Conservation (phyloP, 2,888 invertebrate species). For the Antitype chi region DNA sequence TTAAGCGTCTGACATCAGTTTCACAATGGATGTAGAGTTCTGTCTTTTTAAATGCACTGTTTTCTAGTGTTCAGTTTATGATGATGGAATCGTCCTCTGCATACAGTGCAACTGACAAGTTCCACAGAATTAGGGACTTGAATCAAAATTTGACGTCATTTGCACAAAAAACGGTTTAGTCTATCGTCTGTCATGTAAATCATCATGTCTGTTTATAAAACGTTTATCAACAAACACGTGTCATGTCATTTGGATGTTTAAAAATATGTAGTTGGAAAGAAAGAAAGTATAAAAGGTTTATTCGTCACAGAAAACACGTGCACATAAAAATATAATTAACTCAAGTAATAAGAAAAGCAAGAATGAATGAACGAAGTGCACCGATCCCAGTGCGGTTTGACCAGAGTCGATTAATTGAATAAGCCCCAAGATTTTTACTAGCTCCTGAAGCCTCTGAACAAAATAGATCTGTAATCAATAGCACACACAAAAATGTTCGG, state of each 20-base stretch:
- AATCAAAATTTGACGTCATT: slow-evolving; percentile 40
- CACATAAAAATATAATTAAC: not conserved
- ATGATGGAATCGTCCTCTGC: not conserved
- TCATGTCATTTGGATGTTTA: slow-evolving; percentile 22
- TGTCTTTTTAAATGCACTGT: not conserved
- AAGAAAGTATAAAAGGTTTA: too few species aligned
- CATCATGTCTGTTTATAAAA: slow-evolving; percentile 32
- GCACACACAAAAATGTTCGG: too few species aligned
- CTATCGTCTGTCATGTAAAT: slow-evolving; percentile 43
- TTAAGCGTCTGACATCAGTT: not conserved
- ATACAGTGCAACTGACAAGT: not conserved
- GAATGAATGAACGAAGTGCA: too few species aligned
- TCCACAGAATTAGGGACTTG: not conserved
- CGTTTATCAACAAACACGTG: slow-evolving; percentile 27
- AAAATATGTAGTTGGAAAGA: not conserved
- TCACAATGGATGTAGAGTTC: not conserved
- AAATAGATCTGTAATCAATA: not conserved
- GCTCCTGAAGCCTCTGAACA: not conserved
- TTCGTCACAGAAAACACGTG: not conserved
- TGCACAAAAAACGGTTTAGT: slow-evolving; percentile 50
- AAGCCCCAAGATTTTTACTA: too few species aligned
- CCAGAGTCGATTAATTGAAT: too few species aligned
- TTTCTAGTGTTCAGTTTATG: not conserved
- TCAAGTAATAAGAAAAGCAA: not conserved
- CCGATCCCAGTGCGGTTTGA: too few species aligned